These are phyloP conservation scores for Drosophila biarmipes DNA, from an alignment of 1,140 invertebrate species.

Conservation along the genomic window DNA sequence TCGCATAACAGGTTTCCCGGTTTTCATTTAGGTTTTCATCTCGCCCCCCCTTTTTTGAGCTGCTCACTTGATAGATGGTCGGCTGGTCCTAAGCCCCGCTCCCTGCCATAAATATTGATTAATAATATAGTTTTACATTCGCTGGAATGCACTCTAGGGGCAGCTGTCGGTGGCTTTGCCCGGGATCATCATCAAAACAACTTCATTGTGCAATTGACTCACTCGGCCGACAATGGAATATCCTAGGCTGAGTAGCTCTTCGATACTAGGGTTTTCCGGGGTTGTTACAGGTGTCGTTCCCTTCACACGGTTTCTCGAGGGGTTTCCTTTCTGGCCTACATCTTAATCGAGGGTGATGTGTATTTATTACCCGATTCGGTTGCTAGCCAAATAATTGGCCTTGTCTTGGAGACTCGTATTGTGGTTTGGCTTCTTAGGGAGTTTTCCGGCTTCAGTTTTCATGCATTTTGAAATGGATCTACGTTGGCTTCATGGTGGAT, in stretches of 20 bases:
- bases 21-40: constrained; percentile 44
- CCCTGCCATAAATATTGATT: constrained; percentile 78
- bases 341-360: constrained; percentile 41
- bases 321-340: constrained; percentile 52
- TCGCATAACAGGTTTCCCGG: constrained; percentile 66
- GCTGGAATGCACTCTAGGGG: constrained; percentile 21
- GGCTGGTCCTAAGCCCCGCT: constrained; percentile 32
- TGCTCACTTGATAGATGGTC: constrained; percentile 69
- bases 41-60: constrained; percentile 8
- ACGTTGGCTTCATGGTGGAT: neutral
- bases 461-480: constrained; percentile 28
- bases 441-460: constrained; percentile 36
- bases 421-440: constrained; percentile 25
- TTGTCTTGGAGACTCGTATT: constrained; percentile 22
- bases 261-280: constrained; percentile 17
- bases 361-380: constrained; percentile 47
- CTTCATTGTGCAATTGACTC: constrained; percentile 73
- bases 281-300: constrained; percentile 63
- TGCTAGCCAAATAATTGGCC: constrained; percentile 41
- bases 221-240: constrained; percentile 29
- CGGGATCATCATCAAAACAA: constrained; percentile 69
- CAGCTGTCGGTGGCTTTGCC: constrained; percentile 57
- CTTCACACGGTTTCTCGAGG: constrained; percentile 61
- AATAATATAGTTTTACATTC: constrained; percentile 78
- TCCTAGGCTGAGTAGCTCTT: constrained; percentile 50